Conservation (phyloP, 2,888 invertebrate genomes). For the Tethea ocularis region DNA sequence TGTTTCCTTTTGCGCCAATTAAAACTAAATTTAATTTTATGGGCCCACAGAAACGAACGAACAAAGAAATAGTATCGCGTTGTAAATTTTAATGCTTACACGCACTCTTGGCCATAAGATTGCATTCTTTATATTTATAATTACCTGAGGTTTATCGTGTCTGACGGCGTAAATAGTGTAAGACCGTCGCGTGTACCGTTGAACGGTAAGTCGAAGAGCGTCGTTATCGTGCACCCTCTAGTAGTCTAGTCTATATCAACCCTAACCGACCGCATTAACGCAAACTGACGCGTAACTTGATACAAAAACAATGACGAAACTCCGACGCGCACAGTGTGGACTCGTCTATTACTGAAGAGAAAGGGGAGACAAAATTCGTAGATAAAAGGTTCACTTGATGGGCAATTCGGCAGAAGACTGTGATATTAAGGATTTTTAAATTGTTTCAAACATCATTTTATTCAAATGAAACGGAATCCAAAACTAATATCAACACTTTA, state of each 20-base stretch:
- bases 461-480: constrained; percentile 36
- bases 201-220: constrained; percentile 38
- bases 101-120: constrained; percentile 32
- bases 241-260: constrained; percentile 29
- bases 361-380: constrained; percentile 56
- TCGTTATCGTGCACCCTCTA: constrained; percentile 42
- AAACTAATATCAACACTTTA: background rate
- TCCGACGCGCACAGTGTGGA: constrained; percentile 19
- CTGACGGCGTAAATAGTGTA: constrained; percentile 40
- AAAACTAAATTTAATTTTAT: constrained; percentile 21
- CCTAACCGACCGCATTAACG: constrained; percentile 27
- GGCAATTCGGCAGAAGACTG: constrained; percentile 50
- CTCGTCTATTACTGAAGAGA: constrained; percentile 28
- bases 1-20: constrained; percentile 36
- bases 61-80: constrained; percentile 8
- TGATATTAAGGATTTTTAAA: constrained; percentile 45
- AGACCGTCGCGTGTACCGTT: constrained; percentile 48
- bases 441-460: constrained; percentile 42
- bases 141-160: constrained; percentile 45
- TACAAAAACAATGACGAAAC: constrained; percentile 43
- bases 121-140: constrained; percentile 49
- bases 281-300: constrained; percentile 43
- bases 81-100: constrained; percentile 32
- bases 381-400: constrained; percentile 55
- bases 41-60: background rate